These are phyloP conservation scores for Lordiphosa mommai DNA, from an alignment of 1,140 invertebrate genomes.

Conservation along the genomic window DNA sequence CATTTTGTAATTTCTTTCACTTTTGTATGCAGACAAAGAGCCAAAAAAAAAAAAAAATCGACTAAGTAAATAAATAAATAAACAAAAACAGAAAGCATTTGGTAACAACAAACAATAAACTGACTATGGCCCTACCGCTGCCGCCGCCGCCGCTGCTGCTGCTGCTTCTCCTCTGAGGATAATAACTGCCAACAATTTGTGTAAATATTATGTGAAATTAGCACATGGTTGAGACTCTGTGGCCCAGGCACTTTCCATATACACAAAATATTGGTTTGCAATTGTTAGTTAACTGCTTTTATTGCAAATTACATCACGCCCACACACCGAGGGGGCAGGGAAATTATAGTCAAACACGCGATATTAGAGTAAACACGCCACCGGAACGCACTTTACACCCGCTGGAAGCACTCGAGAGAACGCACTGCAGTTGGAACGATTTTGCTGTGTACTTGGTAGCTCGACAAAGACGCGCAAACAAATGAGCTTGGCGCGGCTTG, in stretches of 20 bases:
- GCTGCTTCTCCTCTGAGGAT: neutral
- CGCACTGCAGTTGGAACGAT: slow-evolving; percentile 32
- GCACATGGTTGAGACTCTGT: slow-evolving; percentile 41
- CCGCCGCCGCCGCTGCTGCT: neutral
- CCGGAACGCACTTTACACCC: slow-evolving; percentile 62
- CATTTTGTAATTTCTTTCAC: slow-evolving; percentile 28
- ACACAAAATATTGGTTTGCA: slow-evolving; percentile 35
- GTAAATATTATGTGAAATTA: slow-evolving; percentile 48
- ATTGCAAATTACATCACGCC: slow-evolving; percentile 75
- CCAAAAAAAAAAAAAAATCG: slow-evolving; percentile 6
- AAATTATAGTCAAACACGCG: slow-evolving; percentile 48
- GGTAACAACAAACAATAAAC: slow-evolving; percentile 67
- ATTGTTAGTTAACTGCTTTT: slow-evolving; percentile 67
- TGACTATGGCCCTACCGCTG: slow-evolving; percentile 36
- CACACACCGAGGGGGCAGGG: slow-evolving; percentile 23
- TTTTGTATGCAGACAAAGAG: slow-evolving; percentile 4
- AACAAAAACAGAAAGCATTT: no score
- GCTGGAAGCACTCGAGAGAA: slow-evolving; percentile 34
- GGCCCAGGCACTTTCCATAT: slow-evolving; percentile 10
- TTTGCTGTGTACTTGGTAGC: neutral
- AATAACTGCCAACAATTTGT: slow-evolving; percentile 7
- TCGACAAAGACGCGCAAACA: slow-evolving; percentile 47
- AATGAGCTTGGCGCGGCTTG: slow-evolving; percentile 40
- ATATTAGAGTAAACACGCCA: slow-evolving; percentile 55
- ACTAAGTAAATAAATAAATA: slow-evolving; percentile 19